phyloP scores from a whole-genome alignment of 2,113 vertebrate genomes.

The Bubo blakistoni region DNA sequence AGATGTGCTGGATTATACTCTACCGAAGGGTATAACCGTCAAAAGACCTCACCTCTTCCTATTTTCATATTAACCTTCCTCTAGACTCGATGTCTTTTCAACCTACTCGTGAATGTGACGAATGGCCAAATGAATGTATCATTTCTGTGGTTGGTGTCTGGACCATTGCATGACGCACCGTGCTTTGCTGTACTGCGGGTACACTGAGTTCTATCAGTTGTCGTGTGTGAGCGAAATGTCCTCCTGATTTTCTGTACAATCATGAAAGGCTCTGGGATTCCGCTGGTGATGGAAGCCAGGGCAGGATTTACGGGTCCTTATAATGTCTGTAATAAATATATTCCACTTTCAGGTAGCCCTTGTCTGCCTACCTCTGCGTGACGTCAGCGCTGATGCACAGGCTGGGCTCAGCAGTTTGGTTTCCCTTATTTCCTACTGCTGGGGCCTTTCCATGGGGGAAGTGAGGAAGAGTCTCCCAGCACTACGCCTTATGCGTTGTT shows the following conservation, averaged over 20 bases:
- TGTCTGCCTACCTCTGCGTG: neutral
- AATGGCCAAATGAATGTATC: conserved; percentile 83
- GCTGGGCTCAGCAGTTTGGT: neutral
- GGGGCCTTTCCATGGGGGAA: neutral
- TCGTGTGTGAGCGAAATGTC: conserved; percentile 71
- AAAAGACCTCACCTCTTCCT: neutral
- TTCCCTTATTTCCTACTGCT: conserved; percentile 10
- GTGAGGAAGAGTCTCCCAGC: neutral
- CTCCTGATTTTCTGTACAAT: conserved; percentile 78
- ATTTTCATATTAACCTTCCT: conserved; percentile 54
- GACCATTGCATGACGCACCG: conserved; percentile 84
- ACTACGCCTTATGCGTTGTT: neutral
- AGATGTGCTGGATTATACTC: conserved; percentile 18
- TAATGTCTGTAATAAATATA: conserved; percentile 90
- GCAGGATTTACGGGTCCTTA: conserved; percentile 89
- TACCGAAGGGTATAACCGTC: neutral
- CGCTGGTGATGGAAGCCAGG: conserved; percentile 70
- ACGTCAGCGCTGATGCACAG: neutral
- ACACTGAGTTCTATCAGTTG: conserved; percentile 97
- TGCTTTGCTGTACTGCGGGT: conserved; percentile 78
- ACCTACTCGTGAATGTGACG: conserved; percentile 73
- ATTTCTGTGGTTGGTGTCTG: conserved; percentile 78
- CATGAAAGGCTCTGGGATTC: conserved; percentile 74
- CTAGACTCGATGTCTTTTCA: conserved; percentile 69
- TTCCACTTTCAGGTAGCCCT: conserved; percentile 71